phyloP scores from a whole-genome alignment of 2,113 vertebrate genomes.

The Gallinago jamesoni region DNA sequence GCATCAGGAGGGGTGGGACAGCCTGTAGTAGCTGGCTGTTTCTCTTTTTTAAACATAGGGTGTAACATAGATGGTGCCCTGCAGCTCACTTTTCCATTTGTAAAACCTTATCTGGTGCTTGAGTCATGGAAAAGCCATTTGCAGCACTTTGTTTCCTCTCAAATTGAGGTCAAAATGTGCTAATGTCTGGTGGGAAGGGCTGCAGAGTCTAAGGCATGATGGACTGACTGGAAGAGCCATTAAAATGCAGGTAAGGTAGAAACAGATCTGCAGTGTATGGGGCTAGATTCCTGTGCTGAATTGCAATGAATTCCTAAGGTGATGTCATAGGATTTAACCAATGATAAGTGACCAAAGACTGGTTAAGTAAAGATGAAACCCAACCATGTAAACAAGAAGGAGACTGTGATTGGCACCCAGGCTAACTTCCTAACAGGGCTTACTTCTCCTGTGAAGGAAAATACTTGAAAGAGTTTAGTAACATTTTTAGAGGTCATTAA shows the following conservation, averaged over 20 bases:
- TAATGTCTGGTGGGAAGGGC: not conserved
- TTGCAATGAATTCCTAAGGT: not conserved
- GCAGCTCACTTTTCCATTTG: conserved; percentile 4
- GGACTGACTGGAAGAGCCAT: not conserved
- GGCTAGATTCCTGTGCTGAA: not conserved
- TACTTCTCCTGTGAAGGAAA: not conserved
- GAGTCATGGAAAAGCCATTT: conserved; percentile 37
- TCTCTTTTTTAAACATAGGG: not conserved
- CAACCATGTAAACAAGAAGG: not conserved
- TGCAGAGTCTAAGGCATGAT: not conserved
- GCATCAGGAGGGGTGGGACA: not conserved
- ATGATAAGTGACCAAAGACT: not conserved
- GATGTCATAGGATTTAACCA: not conserved
- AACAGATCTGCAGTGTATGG: not conserved
- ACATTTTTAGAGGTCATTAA: not conserved
- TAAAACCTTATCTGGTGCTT: conserved; percentile 46
- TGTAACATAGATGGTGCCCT: not conserved
- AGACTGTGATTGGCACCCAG: not conserved
- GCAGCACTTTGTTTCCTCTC: not conserved
- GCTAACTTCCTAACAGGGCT: not conserved
- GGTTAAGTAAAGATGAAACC: not conserved
- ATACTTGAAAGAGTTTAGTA: not conserved
- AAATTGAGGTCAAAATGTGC: not conserved
- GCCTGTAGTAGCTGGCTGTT: not conserved
- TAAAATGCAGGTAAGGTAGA: not conserved